Evolutionary conservation across 2,797 vertebrate genomes (phyloP), one percentile per base, ranked within the genome.

Genomic region (Argentina silus): DNA sequence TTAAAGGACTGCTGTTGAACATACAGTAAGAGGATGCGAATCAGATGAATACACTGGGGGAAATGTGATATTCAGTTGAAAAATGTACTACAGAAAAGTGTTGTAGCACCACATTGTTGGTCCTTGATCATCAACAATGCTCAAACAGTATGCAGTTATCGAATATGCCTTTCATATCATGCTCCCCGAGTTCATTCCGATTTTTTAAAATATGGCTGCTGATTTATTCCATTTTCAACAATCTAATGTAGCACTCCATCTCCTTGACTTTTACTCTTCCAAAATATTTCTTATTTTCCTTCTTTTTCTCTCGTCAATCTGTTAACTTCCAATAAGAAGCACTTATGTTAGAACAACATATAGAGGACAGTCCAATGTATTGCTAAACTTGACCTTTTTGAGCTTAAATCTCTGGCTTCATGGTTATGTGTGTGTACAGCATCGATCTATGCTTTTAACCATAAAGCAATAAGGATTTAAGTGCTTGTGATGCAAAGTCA

Each of bases 391-490:
- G 73, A 86, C 11, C 75, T 76, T 79, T 76, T 79, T 5, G 61
- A 78, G 71, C 81, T 85, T 83, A 89, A 92, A 88, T 90, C 79
- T 81, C 89, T 72, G 80, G 86, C 88, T 91, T 91, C 81, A 86
- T 86, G 87, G 87, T 92, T 87, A 78, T 67, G 71, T 82, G 76
- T 81, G 77, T 82, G 83, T 85, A 81, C 84, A 87, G 87, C 81
- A 86, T 88, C 47, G 78, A 83, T 81, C 79, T 85, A 76, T 86
- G 90, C 91, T 92, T 92, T 84, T 85, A 84, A 89, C 89, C 91
- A 91, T 92, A 89, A 92, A 93, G 91, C 90, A 93, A 93, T 92
- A 92, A 91, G 53, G 81, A 90, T 92, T 89, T 82, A 85, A 89
- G 82, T 87, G 88, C 86, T 91, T 83, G 83, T 89, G 84, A 91